phyloP scores from a whole-genome alignment of 2,113 vertebrate species.

The Coracopsis vasa region DNA sequence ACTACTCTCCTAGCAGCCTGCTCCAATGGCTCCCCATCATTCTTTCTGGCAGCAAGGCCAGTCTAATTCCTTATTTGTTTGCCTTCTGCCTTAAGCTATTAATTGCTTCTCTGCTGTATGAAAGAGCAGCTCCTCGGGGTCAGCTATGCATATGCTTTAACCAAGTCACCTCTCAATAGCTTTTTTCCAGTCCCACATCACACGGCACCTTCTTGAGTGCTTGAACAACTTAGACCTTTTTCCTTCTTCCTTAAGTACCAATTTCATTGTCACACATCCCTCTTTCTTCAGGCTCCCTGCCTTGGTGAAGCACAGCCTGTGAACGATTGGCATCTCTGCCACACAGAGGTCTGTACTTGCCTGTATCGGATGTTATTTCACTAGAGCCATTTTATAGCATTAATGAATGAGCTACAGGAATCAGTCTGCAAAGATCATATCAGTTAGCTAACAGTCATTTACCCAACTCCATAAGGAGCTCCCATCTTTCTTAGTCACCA shows the following conservation, averaged over 20 bases:
- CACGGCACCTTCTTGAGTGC: not conserved
- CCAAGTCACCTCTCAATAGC: not conserved
- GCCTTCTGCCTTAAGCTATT: constrained; percentile 49
- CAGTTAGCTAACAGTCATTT: not conserved
- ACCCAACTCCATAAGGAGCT: not conserved
- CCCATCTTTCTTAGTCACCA: not conserved
- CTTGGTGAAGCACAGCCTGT: not conserved
- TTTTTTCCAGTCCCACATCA: not conserved
- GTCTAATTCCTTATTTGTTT: constrained; percentile 52
- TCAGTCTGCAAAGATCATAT: not conserved
- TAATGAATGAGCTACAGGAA: not conserved
- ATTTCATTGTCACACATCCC: not conserved
- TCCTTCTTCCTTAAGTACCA: not conserved
- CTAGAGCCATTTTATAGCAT: not conserved
- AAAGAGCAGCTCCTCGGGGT: constrained; percentile 17
- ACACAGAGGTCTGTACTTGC: not conserved
- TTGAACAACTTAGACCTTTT: not conserved
- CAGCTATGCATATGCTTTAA: not conserved
- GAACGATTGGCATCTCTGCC: not conserved
- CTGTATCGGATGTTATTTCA: not conserved
- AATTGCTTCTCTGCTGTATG: constrained; percentile 38
- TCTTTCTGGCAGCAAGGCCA: constrained; percentile 21
- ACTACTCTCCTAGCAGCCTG: not conserved
- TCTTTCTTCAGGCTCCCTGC: not conserved
- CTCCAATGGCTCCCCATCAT: not conserved